phyloP scores from a whole-genome alignment of 2,888 invertebrate species.

The Scaptomyza reducta region DNA sequence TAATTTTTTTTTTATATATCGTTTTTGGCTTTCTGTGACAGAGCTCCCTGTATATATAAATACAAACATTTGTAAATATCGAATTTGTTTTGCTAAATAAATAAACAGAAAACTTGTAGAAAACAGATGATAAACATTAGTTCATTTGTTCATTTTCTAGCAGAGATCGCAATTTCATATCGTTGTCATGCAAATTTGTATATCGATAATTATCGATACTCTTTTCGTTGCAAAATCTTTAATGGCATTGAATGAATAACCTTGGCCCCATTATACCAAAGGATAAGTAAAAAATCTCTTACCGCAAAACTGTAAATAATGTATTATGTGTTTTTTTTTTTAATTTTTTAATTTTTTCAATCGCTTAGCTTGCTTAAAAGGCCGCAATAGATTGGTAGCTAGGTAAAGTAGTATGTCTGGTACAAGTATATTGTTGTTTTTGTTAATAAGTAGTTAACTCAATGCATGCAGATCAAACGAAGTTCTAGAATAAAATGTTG shows the following conservation, averaged over 20 bases:
- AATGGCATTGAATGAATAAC: background rate
- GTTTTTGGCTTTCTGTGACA: slow-evolving; percentile 68
- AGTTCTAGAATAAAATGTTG: slow-evolving; percentile 61
- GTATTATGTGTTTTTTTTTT: slow-evolving; percentile 6
- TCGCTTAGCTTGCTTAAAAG: slow-evolving; percentile 22
- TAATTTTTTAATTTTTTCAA: background rate
- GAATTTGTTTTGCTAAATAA: slow-evolving; percentile 42
- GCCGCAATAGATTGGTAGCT: slow-evolving; percentile 58
- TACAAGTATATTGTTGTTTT: slow-evolving; percentile 39
- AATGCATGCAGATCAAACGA: slow-evolving; percentile 72
- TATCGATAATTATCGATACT: slow-evolving; percentile 9
- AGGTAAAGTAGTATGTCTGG: slow-evolving; percentile 39
- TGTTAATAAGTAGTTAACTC: slow-evolving; percentile 53
- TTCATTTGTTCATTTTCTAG: slow-evolving; percentile 38
- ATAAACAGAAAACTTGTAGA: slow-evolving; percentile 55
- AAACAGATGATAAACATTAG: slow-evolving; percentile 81
- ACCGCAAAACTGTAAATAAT: slow-evolving; percentile 51
- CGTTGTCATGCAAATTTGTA: slow-evolving; percentile 40
- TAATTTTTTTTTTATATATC: slow-evolving; percentile 18
- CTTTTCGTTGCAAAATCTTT: background rate
- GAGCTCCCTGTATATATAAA: slow-evolving; percentile 73
- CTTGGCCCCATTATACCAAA: slow-evolving; percentile 9
- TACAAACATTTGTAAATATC: slow-evolving; percentile 40
- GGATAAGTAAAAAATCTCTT: slow-evolving; percentile 30
- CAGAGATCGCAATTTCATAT: slow-evolving; percentile 20